Evolutionary conservation across 2,888 invertebrate species (phyloP).

Genomic region (Ophion costatus): DNA sequence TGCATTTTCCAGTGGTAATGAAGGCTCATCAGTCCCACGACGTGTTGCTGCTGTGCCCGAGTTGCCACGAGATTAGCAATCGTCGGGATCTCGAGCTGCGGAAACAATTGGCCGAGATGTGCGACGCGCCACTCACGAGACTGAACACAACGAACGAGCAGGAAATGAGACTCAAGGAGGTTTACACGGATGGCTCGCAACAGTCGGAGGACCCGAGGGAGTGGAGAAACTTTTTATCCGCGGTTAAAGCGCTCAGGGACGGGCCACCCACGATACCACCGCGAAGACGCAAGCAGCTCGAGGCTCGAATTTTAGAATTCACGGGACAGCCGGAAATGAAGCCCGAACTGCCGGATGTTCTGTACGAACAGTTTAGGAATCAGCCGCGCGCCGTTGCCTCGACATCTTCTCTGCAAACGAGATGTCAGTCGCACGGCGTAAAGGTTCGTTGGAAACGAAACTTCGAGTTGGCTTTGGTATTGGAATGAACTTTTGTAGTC

Average conservation of each 20-base stretch:
- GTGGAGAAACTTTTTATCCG: conserved; percentile 85
- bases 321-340: conserved; percentile 75
- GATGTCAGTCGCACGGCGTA: conserved; percentile 76
- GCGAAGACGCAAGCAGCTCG: conserved; percentile 76
- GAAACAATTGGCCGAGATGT: conserved; percentile 85
- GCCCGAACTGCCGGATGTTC: conserved; percentile 70
- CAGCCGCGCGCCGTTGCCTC: conserved; percentile 33
- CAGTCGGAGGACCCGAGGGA: conserved; percentile 76
- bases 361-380: conserved; percentile 74
- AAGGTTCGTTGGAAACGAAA: conserved; percentile 70
- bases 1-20: conserved; percentile 86
- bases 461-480: background rate
- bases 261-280: conserved; percentile 72
- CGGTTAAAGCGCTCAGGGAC: conserved; percentile 86
- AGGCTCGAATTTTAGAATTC: conserved; percentile 73
- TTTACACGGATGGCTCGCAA: background rate
- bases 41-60: conserved; percentile 89
- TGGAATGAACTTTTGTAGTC: background rate
- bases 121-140: conserved; percentile 86
- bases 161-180: conserved; percentile 29
- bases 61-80: conserved; percentile 90
- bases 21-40: conserved; percentile 94
- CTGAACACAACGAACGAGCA: conserved; percentile 77
- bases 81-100: conserved; percentile 87
- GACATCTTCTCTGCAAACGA: conserved; percentile 62